Evolutionary conservation across 2,113 vertebrate genomes (phyloP).

Genomic region (Plecturocebus donacophilus): DNA sequence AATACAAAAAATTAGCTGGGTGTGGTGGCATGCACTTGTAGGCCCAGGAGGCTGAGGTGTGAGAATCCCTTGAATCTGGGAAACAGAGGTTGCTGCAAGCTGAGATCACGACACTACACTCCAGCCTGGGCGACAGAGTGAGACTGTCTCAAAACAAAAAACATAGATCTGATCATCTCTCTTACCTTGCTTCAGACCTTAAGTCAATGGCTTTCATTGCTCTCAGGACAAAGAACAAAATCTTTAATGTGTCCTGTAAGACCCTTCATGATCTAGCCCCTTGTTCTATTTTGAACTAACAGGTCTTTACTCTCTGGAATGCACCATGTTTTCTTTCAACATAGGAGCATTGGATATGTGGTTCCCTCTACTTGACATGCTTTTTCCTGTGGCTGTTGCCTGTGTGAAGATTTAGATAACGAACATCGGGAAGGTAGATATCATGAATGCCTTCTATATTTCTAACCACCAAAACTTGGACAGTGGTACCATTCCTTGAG

Average conservation of each 20-base stretch:
- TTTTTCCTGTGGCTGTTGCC: background rate
- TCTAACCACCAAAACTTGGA: background rate
- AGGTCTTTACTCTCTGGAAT: background rate
- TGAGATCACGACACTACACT: no score
- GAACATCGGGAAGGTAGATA: background rate
- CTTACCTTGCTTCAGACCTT: background rate
- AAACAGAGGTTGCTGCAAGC: no score
- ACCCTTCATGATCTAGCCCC: background rate
- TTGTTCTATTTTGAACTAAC: background rate
- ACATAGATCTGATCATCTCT: background rate
- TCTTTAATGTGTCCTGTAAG: background rate
- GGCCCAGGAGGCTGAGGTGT: no score
- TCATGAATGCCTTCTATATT: background rate
- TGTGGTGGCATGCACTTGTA: no score
- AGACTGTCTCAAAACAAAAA: no score
- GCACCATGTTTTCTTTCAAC: background rate
- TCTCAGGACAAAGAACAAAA: slow-evolving; percentile 45
- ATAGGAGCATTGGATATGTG: background rate
- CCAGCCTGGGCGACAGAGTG: no score
- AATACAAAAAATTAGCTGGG: no score
- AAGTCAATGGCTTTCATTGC: background rate
- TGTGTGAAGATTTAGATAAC: background rate
- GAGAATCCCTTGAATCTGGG: no score
- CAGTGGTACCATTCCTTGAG: background rate
- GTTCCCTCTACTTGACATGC: background rate